Percentiles rank a stretch among this genome's conserved stretches.
These are phyloP conservation scores for Leucophenga montana DNA, from an alignment of 2,888 invertebrate genomes.

Conservation along the genomic window DNA sequence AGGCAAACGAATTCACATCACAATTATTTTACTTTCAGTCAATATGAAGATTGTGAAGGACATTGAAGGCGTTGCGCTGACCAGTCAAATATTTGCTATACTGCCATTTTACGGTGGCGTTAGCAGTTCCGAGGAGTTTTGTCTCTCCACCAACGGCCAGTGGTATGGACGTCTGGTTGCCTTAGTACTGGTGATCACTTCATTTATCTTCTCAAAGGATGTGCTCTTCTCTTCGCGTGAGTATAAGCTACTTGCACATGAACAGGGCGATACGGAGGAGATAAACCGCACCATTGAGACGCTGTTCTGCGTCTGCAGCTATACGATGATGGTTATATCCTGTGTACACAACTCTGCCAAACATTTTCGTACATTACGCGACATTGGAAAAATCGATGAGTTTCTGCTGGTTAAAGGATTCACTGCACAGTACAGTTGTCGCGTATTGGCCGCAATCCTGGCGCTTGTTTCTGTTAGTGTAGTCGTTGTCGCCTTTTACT, in stretches of 20 bases:
- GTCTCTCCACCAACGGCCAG: constrained; percentile 40
- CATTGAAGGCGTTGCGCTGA: constrained; percentile 42
- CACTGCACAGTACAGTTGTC: constrained; percentile 47
- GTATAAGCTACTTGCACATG: constrained; percentile 50
- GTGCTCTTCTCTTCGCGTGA: constrained; percentile 50
- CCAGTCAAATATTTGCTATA: constrained; percentile 48
- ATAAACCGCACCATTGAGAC: constrained; percentile 65
- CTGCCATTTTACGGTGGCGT: constrained; percentile 51
- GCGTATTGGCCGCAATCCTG: constrained; percentile 39
- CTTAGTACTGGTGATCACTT: constrained; percentile 36
- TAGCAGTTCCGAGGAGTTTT: constrained; percentile 38
- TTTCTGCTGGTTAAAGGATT: constrained; percentile 52
- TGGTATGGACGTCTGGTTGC: constrained; percentile 49
- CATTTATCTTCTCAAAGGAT: constrained; percentile 42
- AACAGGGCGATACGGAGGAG: constrained; percentile 59
- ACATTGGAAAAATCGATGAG: constrained; percentile 57
- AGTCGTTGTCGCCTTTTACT: constrained; percentile 55
- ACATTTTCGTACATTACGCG: constrained; percentile 55
- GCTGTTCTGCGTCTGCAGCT: constrained; percentile 60
- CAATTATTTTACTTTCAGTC: too few relatives aligned
- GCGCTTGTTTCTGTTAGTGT: constrained; percentile 40
- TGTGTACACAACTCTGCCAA: constrained; percentile 51
- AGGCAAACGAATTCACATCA: too few relatives aligned
- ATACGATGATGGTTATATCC: constrained; percentile 55
- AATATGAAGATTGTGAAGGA: constrained; percentile 52